Base-by-base conservation (phyloP, 2,797 vertebrate species). In the Neosalanx taihuensis region DNA sequence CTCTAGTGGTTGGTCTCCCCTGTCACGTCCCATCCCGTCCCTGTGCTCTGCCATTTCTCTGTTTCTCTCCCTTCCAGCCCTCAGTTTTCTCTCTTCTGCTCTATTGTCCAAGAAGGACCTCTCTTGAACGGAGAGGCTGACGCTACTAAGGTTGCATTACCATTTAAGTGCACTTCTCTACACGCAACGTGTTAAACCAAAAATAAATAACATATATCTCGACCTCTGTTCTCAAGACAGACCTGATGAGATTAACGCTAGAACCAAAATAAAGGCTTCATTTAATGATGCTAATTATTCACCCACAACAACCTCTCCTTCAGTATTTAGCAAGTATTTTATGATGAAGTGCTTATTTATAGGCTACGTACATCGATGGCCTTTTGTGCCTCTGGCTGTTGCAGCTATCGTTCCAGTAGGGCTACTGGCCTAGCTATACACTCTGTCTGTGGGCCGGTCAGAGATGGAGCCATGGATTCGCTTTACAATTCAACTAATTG, bases 21-120 rank as follows among this genome's bases (percentile, higher is more conserved):
- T 88, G 84, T 85, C 75, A 81, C 72, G 62, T 87, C 84, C 77
- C 76, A 83, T 87, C 79, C 83, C 83, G 85, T 82, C 76, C 81
- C 81, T 80, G 63, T 82, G 75, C 83, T 72, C 78, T 81, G 53
- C 67, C 31, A 4, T 60, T 33, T 46, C 41, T 29, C 7, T 51
- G 72, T 68, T 67, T 66, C 76, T 80, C 76, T 33, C 72, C 74
- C 72, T 74, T 26, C 69, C 64, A 70, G 23, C 30, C 17, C 58
- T 70, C 64, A 81, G 60, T 84, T 49, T 49, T 56, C 76, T 64
- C 41, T 68, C 30, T 75, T 72, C 29, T 76, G 41, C 63, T 75
- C 37, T 13, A 53, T 61, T 74, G 46, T 79, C 66, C 37, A 66
- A 74, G 70, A 75, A 66, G 72, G 76, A 74, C 17, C 70, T 64